Conservation (phyloP, 1,140 invertebrate genomes). For the Conopomorpha cramerella region DNA sequence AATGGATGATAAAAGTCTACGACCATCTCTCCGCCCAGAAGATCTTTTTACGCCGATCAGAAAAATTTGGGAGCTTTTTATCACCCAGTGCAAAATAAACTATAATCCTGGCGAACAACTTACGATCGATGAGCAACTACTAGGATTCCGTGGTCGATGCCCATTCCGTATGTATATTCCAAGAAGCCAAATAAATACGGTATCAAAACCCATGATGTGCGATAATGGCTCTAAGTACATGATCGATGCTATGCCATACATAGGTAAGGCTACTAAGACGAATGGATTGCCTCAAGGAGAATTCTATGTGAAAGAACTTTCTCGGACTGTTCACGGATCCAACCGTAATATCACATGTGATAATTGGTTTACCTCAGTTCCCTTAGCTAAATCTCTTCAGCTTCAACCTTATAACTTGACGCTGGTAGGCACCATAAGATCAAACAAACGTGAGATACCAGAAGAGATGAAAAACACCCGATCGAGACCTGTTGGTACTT, state of each 20-base stretch:
- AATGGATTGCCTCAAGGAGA: slow-evolving; percentile 13
- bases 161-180: slow-evolving; percentile 10
- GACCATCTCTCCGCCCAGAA: slow-evolving; percentile 4
- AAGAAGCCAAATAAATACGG: slow-evolving; percentile 25
- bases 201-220: slow-evolving; percentile 21
- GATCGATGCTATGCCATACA: slow-evolving; percentile 23
- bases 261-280: slow-evolving; percentile 20
- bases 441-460: slow-evolving; percentile 28
- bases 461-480: slow-evolving; percentile 13
- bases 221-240: slow-evolving; percentile 27
- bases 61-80: slow-evolving; percentile 11
- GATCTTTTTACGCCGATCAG: slow-evolving; percentile 8
- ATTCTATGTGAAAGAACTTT: slow-evolving; percentile 14
- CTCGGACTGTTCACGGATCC: slow-evolving; percentile 16
- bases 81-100: background rate
- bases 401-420: slow-evolving; percentile 21
- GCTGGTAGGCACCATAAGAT: slow-evolving; percentile 19
- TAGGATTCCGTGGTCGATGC: slow-evolving; percentile 17
- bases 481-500: slow-evolving; percentile 10
- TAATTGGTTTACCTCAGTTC: slow-evolving; percentile 40
- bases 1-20: too few species aligned
- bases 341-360: slow-evolving; percentile 39
- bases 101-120: slow-evolving; percentile 6
- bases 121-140: slow-evolving; percentile 10
- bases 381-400: slow-evolving; percentile 14